Percentiles rank a stretch among this genome's conserved stretches.
phyloP scores from a whole-genome alignment of 2,797 vertebrate genomes.

The Hydrophis major region DNA sequence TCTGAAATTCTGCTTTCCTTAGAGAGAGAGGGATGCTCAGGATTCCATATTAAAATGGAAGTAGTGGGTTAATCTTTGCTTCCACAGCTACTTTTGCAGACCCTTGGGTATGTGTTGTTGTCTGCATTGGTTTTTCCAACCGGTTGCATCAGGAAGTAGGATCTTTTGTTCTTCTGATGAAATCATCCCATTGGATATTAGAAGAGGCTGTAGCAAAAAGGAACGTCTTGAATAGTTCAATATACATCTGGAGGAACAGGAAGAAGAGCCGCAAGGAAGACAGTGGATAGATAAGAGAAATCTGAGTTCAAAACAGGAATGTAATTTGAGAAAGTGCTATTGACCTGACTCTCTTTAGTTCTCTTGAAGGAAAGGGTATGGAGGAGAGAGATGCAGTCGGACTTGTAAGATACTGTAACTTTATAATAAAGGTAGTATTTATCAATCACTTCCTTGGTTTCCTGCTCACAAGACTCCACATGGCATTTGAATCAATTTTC shows the following conservation, averaged over 20 bases:
- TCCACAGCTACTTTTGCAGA: neutral
- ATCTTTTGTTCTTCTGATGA: neutral
- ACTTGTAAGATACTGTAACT: neutral
- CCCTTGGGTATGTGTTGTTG: neutral
- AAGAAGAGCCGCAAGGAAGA: neutral
- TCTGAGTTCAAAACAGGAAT: neutral
- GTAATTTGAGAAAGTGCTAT: neutral
- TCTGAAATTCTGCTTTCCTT: neutral
- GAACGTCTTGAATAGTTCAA: too few relatives aligned
- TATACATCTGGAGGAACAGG: neutral
- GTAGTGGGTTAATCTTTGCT: neutral
- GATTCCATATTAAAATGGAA: neutral
- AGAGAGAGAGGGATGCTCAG: neutral
- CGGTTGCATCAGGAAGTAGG: neutral
- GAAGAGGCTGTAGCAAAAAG: neutral
- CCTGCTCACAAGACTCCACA: neutral
- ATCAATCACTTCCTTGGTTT: neutral
- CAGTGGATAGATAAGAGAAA: neutral
- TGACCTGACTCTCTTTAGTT: neutral
- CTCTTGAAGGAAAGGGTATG: neutral
- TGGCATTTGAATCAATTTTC: neutral
- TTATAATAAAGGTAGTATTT: neutral
- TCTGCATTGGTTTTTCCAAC: neutral
- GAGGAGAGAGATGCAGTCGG: neutral
- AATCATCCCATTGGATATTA: neutral